Percentiles rank a stretch among this genome's conserved stretches.
Conservation (phyloP, 1,140 invertebrate species). For the Drosophila rhopaloa region DNA sequence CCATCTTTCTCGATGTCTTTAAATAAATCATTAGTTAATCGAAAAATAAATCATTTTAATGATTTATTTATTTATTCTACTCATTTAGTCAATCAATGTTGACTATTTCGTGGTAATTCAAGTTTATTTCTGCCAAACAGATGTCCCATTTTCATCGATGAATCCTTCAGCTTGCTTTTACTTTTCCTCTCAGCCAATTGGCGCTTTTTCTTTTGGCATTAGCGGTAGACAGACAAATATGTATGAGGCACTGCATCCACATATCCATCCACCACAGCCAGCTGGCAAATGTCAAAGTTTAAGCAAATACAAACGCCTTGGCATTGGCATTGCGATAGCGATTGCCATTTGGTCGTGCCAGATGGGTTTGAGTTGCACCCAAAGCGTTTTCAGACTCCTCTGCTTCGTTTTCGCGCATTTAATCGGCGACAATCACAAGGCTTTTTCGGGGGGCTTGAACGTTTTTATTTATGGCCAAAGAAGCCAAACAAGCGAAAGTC, state of each 20-base stretch:
- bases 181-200: slow-evolving; percentile 44
- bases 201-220: slow-evolving; percentile 66
- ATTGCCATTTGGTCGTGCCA: slow-evolving; percentile 63
- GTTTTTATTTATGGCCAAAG: slow-evolving; percentile 76
- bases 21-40: too few species aligned
- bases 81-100: neutral
- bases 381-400: slow-evolving; percentile 59
- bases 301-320: slow-evolving; percentile 72
- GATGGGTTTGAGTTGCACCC: slow-evolving; percentile 65
- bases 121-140: neutral
- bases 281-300: slow-evolving; percentile 80
- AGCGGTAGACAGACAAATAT: slow-evolving; percentile 37
- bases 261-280: slow-evolving; percentile 49
- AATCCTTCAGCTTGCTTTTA: slow-evolving; percentile 41
- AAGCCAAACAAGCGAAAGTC: slow-evolving; percentile 77
- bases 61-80: neutral
- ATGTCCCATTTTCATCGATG: slow-evolving; percentile 6
- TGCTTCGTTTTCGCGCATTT: slow-evolving; percentile 68
- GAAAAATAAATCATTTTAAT: neutral
- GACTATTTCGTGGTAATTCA: neutral
- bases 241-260: slow-evolving; percentile 35
- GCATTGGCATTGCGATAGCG: slow-evolving; percentile 19
- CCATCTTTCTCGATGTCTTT: neutral
- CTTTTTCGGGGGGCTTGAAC: slow-evolving; percentile 46
- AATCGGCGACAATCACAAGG: slow-evolving; percentile 81